These are phyloP conservation scores for Himalopsyche japonica DNA, from an alignment of 2,888 invertebrate species.

Conservation along the genomic window DNA sequence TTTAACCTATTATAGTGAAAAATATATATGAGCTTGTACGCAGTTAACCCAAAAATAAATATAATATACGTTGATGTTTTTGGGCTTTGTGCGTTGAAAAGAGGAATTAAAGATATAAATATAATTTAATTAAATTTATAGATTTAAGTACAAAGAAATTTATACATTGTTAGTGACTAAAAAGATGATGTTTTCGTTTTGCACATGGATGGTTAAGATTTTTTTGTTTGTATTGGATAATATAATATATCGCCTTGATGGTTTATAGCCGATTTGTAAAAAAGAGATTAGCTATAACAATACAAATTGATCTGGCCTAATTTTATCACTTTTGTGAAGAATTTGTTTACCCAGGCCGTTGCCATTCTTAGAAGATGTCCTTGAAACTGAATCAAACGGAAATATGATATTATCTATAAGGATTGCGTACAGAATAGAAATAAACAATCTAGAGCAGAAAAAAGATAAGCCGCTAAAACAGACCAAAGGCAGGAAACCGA, in stretches of 20 bases:
- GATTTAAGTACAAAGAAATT: too few relatives aligned
- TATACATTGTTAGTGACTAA: too few relatives aligned
- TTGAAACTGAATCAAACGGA: constrained; percentile 17
- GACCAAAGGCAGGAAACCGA: constrained; percentile 30
- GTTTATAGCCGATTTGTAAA: neutral
- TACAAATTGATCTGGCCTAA: neutral
- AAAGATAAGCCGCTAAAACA: constrained; percentile 21
- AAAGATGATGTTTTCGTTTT: too few relatives aligned
- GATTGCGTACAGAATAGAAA: constrained; percentile 18
- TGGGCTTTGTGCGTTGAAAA: too few relatives aligned
- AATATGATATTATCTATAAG: constrained; percentile 22
- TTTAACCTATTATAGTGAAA: too few relatives aligned
- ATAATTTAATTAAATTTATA: too few relatives aligned
- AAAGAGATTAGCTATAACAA: neutral
- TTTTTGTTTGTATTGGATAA: too few relatives aligned
- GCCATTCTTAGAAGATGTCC: neutral
- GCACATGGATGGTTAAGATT: too few relatives aligned
- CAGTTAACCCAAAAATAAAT: too few relatives aligned
- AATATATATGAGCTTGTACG: too few relatives aligned
- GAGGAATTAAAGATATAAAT: too few relatives aligned
- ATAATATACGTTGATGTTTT: too few relatives aligned
- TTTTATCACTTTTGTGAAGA: neutral
- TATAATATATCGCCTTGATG: neutral
- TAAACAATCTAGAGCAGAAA: constrained; percentile 37
- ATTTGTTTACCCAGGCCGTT: neutral